These are phyloP conservation scores for Dasysyrphus albostriatus DNA, from an alignment of 2,888 invertebrate species.

Conservation along the genomic window DNA sequence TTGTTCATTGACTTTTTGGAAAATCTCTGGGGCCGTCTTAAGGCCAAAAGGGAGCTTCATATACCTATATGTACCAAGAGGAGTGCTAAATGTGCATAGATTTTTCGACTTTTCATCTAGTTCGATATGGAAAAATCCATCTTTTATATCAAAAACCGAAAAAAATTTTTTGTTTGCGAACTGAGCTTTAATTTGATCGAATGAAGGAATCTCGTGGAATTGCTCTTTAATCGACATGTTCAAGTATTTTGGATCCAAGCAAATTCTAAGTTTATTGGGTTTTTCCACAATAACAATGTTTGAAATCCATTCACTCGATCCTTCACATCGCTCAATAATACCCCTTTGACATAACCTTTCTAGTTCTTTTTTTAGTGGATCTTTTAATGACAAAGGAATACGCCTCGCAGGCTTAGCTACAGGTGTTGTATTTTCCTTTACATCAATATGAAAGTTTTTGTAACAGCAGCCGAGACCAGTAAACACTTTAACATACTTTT, in stretches of 20 bases:
- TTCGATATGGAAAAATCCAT: too few species aligned
- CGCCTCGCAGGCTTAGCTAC: not conserved
- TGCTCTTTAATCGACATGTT: slow-evolving; percentile 36
- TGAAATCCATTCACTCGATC: slow-evolving; percentile 30
- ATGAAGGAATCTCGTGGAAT: slow-evolving; percentile 34
- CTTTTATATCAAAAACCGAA: too few species aligned
- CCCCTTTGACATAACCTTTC: not conserved
- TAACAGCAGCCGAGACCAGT: not conserved
- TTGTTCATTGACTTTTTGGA: too few species aligned
- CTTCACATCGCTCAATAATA: not conserved
- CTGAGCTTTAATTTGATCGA: not conserved
- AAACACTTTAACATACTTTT: not conserved
- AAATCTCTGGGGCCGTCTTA: too few species aligned
- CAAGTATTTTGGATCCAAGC: slow-evolving; percentile 41
- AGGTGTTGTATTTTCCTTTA: not conserved
- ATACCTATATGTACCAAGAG: too few species aligned
- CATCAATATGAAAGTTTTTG: not conserved
- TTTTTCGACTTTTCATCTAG: too few species aligned
- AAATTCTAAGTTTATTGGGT: slow-evolving; percentile 37
- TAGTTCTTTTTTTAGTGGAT: not conserved
- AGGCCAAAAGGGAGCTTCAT: too few species aligned
- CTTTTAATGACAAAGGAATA: not conserved
- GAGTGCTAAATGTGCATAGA: too few species aligned
- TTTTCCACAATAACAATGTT: slow-evolving; percentile 55
- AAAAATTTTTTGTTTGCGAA: too few species aligned